A percentile compares a stretch with the other conserved stretches of the same genome.
These are phyloP conservation scores for Macrosteles quadrilineatus DNA, from an alignment of 1,140 invertebrate genomes.

Conservation along the genomic window DNA sequence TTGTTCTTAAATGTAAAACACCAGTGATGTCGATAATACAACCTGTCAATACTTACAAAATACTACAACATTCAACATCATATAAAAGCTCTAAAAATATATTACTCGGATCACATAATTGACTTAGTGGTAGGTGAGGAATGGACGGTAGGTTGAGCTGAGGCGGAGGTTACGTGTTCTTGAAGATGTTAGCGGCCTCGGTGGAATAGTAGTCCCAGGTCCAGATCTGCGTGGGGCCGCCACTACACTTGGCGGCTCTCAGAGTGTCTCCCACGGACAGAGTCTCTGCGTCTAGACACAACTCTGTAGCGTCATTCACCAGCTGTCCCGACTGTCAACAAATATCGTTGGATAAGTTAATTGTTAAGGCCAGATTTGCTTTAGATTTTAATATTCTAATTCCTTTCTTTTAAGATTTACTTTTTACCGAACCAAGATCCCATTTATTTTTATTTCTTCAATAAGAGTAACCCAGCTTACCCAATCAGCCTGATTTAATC, in stretches of 20 bases:
- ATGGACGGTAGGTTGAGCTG: conserved; percentile 18
- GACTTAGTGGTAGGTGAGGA: not conserved
- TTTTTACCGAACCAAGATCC: too few relatives aligned
- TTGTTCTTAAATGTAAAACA: too few relatives aligned
- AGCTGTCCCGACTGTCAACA: conserved; percentile 49
- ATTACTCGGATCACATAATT: conserved; percentile 18
- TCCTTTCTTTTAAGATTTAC: too few relatives aligned
- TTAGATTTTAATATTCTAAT: too few relatives aligned
- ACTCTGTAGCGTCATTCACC: conserved; percentile 46
- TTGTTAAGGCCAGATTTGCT: too few relatives aligned
- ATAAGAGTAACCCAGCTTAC: too few relatives aligned
- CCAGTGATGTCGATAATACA: too few relatives aligned
- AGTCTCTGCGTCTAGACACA: conserved; percentile 49
- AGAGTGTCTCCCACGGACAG: conserved; percentile 19
- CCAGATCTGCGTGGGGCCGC: conserved; percentile 22
- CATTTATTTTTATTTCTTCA: too few relatives aligned
- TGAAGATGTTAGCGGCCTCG: not conserved
- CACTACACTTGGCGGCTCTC: conserved; percentile 1
- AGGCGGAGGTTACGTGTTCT: not conserved
- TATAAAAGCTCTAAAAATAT: conserved; percentile 15
- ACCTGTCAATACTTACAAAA: not conserved
- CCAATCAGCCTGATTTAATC: too few relatives aligned
- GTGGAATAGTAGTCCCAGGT: conserved; percentile 34
- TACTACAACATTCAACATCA: not conserved
- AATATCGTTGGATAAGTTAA: too few relatives aligned